Evolutionary conservation across 2,888 invertebrate genomes (phyloP), one percentile per base, ranked within the genome.

Genomic region (Drosophila lacicola): DNA sequence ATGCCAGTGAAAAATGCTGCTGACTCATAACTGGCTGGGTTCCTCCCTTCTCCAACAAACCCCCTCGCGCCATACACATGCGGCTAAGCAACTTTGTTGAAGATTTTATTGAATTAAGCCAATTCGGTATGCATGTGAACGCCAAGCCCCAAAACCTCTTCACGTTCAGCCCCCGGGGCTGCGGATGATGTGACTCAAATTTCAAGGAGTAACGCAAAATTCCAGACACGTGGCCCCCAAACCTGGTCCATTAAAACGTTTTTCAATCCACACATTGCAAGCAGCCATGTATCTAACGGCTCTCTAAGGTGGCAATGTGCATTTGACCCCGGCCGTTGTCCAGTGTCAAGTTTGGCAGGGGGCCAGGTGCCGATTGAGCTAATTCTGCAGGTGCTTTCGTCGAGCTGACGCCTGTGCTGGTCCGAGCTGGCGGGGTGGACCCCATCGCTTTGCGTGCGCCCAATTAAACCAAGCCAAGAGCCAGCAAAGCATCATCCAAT

Each of bases 71-170:
- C 34, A 25, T 8, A 14, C 46, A 36, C 17, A 36, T 44, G 17
- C 19, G 57, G 42, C 64, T 47, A 57, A 64, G 47, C 61, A 72
- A 83, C 57, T 66, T 76, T 67, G 66, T 56, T 72, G 41, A 57
- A 60, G 53, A 74, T 69, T 60, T 73, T 64, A 78, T 84, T 87
- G 79, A 82, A 87, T 87, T 83, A 87, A 63, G 65, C 60, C 53
- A 82, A 79, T 84, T 84, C 87, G 66, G 69, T 77, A 83, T 80
- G 74, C 87, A 83, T 61, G 77, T 50, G 46, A 34, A 39, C 25
- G 14, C 50, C 47, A 8, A 14, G 10, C 17, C 14, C 4, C 46
- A 9, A 25, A 14, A 10, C 6, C 39, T 14, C 3, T 36, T 4
- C 36, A 11, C 4, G 13, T 36, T 36, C 36, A 36, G 1, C 6